Evolutionary conservation across 1,140 invertebrate species (phyloP), one percentile per base, ranked within the genome.

Genomic region (Zaprionus capensis): DNA sequence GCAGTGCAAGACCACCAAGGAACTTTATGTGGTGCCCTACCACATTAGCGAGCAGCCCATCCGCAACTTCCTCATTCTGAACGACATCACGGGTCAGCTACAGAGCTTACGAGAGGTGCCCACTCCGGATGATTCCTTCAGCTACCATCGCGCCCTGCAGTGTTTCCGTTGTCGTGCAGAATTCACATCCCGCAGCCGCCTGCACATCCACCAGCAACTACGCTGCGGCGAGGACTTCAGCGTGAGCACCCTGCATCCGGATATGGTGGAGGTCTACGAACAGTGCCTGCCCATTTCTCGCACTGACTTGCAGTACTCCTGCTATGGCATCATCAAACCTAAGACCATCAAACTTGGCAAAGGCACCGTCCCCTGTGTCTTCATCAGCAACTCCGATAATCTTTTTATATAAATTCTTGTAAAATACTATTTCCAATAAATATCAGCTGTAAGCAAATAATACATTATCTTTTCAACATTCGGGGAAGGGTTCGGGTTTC

Each of bases 221-320:
- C 76, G 74, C 24, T 86, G 82, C 7, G 82, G 82, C 36, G 79
- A 87, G 72, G 83, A 86, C 28, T 86, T 86, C 31, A 71, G 76
- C 7, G 73, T 86, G 64, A 83, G 87, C 70, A 87, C 66, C 70
- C 77, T 86, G 49, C 83, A 86, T 49, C 71, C 80, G 11, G 82
- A 86, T 5, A 86, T 86, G 17, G 72, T 87, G 1, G 82, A 86
- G 51, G 71, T 86, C 63, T 87, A 86, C 17, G 83, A 87, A 36
- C 82, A 86, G 44, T 86, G 82, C 24, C 58, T 86, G 41, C 82
- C 82, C 63, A 82, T 86, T 41, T 87, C 83, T 11, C 81, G 83
- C 22, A 87, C 38, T 36, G 28, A 53, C 44, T 77, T 67, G 20
- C 82, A 87, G 51, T 82, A 80, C 26, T 73, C 70, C 57, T 86